Evolutionary conservation across 1,140 invertebrate species (phyloP).

Genomic region (Uloborus diversus): DNA sequence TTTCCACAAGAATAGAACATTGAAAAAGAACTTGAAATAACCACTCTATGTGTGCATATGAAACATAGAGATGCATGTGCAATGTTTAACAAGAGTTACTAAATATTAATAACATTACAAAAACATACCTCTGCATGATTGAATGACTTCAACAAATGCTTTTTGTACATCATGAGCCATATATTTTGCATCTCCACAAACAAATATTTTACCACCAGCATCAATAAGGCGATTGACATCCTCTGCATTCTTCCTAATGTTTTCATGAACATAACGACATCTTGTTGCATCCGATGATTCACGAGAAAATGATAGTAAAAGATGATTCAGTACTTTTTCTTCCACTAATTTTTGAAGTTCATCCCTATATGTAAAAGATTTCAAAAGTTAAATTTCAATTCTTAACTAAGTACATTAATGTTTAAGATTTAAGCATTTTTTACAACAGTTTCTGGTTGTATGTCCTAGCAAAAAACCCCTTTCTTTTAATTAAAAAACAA

Average conservation of each 20-base stretch:
- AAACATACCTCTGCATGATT: not conserved
- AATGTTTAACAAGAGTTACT: too few species aligned
- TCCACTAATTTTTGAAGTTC: slow-evolving; percentile 71
- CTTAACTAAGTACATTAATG: too few species aligned
- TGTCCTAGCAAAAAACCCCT: too few species aligned
- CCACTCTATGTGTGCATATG: too few species aligned
- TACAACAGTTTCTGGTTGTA: too few species aligned
- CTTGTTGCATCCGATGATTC: slow-evolving; percentile 60
- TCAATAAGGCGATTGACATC: slow-evolving; percentile 71
- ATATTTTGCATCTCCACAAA: slow-evolving; percentile 80
- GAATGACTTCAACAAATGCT: slow-evolving; percentile 68
- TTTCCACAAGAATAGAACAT: too few species aligned
- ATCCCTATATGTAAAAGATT: slow-evolving; percentile 59
- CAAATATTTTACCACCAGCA: slow-evolving; percentile 72
- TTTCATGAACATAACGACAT: slow-evolving; percentile 69
- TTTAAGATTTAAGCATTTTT: too few species aligned
- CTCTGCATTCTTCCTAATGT: slow-evolving; percentile 69
- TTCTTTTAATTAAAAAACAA: too few species aligned
- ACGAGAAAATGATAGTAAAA: slow-evolving; percentile 75
- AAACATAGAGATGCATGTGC: too few species aligned
- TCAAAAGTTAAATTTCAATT: too few species aligned
- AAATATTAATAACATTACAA: too few species aligned
- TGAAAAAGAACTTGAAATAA: too few species aligned
- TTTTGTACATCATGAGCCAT: slow-evolving; percentile 77
- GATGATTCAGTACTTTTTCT: slow-evolving; percentile 67